A percentile compares a stretch with the other conserved stretches of the same genome.
Evolutionary conservation across 1,140 invertebrate species (phyloP).

Genomic region (Eumaeus atala): DNA sequence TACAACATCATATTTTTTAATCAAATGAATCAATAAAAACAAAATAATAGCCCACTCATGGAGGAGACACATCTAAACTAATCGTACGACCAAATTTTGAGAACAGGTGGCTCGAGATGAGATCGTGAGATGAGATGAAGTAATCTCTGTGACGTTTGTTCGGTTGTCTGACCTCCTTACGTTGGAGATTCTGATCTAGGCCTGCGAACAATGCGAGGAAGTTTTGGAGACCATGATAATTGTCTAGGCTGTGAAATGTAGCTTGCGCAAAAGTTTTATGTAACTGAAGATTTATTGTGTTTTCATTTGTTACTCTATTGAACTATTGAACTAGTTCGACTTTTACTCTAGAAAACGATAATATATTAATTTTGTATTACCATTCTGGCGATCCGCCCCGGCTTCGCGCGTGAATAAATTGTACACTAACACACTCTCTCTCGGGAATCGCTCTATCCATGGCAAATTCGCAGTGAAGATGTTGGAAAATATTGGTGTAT

Average conservation of each 20-base stretch:
- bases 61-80: not conserved
- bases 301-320: no score
- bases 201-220: conserved; percentile 34
- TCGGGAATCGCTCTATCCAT: no score
- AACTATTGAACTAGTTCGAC: no score
- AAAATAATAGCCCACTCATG: conserved; percentile 10
- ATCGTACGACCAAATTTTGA: conserved; percentile 1
- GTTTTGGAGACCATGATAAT: not conserved
- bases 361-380: no score
- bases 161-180: conserved; percentile 38
- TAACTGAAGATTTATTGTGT: no score
- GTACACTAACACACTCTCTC: no score
- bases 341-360: no score
- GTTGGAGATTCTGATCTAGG: conserved; percentile 30
- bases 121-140: conserved; percentile 37
- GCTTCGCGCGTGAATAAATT: no score
- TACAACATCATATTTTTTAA: conserved; percentile 5
- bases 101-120: conserved; percentile 33
- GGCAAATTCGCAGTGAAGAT: no score
- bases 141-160: conserved; percentile 43
- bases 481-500: no score
- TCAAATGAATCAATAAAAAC: conserved; percentile 2
- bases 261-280: no score
- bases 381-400: no score
- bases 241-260: not conserved